Evolutionary conservation across 2,113 vertebrate genomes (phyloP).

Genomic region (Dinomys branickii): DNA sequence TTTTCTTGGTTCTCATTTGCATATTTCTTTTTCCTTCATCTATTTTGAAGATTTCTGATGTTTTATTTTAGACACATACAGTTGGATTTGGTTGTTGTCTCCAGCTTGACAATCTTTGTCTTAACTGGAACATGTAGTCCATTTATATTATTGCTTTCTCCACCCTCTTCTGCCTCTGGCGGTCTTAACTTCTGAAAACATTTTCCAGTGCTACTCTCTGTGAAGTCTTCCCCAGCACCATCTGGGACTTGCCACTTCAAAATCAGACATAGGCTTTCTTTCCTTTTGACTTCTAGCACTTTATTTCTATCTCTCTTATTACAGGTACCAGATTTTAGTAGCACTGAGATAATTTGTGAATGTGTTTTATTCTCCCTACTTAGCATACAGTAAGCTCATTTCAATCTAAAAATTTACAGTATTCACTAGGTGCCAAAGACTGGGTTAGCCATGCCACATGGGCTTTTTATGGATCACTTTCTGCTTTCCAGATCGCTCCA

Average conservation of each 20-base stretch:
- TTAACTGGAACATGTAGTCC: constrained; percentile 1
- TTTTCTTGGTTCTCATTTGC: constrained; percentile 41
- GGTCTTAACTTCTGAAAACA: constrained; percentile 48
- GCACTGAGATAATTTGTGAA: not conserved
- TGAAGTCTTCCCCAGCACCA: not conserved
- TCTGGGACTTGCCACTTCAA: not conserved
- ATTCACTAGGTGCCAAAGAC: not conserved
- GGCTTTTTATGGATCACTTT: not conserved
- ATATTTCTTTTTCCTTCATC: constrained; percentile 26
- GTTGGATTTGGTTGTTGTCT: constrained; percentile 17
- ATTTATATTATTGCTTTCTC: constrained; percentile 10
- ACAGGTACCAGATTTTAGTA: not conserved
- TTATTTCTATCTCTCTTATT: not conserved
- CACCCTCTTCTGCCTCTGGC: constrained; percentile 1
- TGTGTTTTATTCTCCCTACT: not conserved
- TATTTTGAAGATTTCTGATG: constrained; percentile 43
- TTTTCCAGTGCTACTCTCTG: constrained; percentile 26
- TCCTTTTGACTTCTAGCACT: not conserved
- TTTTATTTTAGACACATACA: constrained; percentile 34
- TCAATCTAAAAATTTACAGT: constrained; percentile 39
- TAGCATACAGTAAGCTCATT: not conserved
- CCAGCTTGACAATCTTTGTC: not conserved
- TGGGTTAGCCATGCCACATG: not conserved
- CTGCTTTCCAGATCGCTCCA: not conserved
- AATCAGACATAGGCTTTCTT: not conserved